Evolutionary conservation across 2,888 invertebrate genomes (phyloP), one percentile per base, ranked within the genome.

Genomic region (Subacronicta megacephala): DNA sequence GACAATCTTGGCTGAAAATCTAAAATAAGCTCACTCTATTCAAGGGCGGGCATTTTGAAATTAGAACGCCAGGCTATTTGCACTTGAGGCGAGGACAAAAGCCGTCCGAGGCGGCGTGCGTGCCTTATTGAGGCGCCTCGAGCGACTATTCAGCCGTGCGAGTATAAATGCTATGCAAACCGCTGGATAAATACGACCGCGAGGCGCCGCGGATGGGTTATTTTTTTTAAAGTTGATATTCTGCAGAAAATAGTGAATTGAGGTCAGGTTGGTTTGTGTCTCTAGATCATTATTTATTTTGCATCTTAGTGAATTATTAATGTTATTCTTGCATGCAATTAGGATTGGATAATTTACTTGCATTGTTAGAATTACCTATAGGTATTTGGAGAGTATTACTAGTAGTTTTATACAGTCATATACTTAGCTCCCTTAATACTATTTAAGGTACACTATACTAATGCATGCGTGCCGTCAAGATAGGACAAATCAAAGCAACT

Each of bases 61-160:
- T 91, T 91, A 90, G 88, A 87, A 86, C 90, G 89, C 87, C 76
- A 87, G 86, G 87, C 89, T 90, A 90, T 91, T 91, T 90, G 88
- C 90, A 90, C 88, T 89, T 86, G 83, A 90, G 84, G 73, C 73
- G 75, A 59, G 83, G 76, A 88, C 86, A 89, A 89, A 89, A 85
- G 86, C 59, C 67, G 77, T 65, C 47, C 79, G 73, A 67, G 70
- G 76, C 74, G 74, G 74, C 80, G 80, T 85, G 87, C 87, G 87
- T 84, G 83, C 80, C 81, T 84, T 81, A 82, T 80, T 78, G 82
- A 80, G 75, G 75, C 63, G 81, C 81, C 80, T 74, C 66, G 50
- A 62, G 80, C 78, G 54, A 64, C 79, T 77, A 83, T 85, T 82
- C 80, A 80, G 42, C 62, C 62, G 63, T 62, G 62, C 65, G 49